These are phyloP conservation scores for Coreius guichenoti DNA, from an alignment of 2,797 vertebrate species.

Conservation along the genomic window DNA sequence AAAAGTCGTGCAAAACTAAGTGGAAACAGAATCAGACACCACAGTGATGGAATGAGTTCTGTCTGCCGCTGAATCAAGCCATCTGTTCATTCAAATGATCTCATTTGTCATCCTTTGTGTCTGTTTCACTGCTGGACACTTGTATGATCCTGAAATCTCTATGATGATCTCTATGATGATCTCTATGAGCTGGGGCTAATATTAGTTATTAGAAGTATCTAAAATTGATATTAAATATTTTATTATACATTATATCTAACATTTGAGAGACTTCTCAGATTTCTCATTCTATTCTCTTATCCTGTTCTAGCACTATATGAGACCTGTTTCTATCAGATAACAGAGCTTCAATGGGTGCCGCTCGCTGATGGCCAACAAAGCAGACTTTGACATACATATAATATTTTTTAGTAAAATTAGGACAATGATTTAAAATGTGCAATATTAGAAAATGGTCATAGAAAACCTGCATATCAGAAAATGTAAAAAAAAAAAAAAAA, in stretches of 20 bases:
- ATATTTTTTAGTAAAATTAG: not conserved
- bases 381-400: not conserved
- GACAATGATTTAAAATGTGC: not conserved
- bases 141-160: constrained; percentile 14
- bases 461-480: not conserved
- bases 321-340: not conserved
- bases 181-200: not conserved
- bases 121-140: constrained; percentile 26
- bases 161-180: not conserved
- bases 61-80: not conserved
- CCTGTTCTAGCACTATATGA: not conserved
- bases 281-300: not conserved
- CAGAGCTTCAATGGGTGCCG: not conserved
- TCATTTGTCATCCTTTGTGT: constrained; percentile 34
- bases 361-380: not conserved
- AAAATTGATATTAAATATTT: not conserved
- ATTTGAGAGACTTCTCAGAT: not conserved
- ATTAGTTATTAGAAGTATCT: not conserved
- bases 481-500: not conserved
- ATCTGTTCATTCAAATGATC: constrained; percentile 31
- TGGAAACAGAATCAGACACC: not conserved
- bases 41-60: constrained; percentile 23
- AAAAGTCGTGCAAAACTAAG: not conserved
- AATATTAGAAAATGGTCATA: not conserved
- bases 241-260: not conserved